A percentile compares a stretch with the other conserved stretches of the same genome.
phyloP scores from a whole-genome alignment of 1,140 invertebrate genomes.

The Drosophila aff. region DNA sequence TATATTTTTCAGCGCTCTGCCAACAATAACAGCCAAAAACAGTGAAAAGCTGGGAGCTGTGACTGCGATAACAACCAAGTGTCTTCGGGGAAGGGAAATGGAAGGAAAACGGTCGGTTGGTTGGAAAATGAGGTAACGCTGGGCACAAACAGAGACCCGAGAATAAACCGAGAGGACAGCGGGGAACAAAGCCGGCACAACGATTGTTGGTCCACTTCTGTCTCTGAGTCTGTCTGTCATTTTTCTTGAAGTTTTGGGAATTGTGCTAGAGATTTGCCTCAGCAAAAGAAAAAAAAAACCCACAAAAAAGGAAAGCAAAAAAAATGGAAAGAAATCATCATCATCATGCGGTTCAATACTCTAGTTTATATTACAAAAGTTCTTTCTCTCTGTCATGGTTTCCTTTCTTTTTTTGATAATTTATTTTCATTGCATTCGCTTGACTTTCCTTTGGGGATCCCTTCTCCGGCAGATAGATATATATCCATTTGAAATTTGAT shows the following conservation, averaged over 20 bases:
- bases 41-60: constrained; percentile 34
- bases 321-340: constrained; percentile 59
- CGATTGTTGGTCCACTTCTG: constrained; percentile 45
- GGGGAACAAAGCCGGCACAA: constrained; percentile 40
- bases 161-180: constrained; percentile 63
- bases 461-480: constrained; percentile 33
- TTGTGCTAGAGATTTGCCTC: constrained; percentile 68
- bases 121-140: constrained; percentile 63
- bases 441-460: constrained; percentile 57
- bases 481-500: constrained; percentile 82
- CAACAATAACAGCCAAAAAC: constrained; percentile 53
- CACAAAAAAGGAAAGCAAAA: neutral
- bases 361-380: constrained; percentile 82
- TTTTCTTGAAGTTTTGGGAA: constrained; percentile 69
- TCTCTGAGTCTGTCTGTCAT: constrained; percentile 38
- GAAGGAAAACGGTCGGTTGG: constrained; percentile 23
- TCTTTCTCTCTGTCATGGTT: constrained; percentile 19
- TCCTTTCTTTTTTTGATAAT: constrained; percentile 62
- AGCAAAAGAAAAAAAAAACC: neutral
- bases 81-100: constrained; percentile 11
- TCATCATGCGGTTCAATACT: constrained; percentile 57
- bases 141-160: constrained; percentile 69
- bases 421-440: constrained; percentile 80
- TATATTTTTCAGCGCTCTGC: constrained; percentile 64
- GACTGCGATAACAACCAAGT: constrained; percentile 43